Base-by-base conservation (phyloP, 2,113 vertebrate species). In the Entomyzon cyanotis region DNA sequence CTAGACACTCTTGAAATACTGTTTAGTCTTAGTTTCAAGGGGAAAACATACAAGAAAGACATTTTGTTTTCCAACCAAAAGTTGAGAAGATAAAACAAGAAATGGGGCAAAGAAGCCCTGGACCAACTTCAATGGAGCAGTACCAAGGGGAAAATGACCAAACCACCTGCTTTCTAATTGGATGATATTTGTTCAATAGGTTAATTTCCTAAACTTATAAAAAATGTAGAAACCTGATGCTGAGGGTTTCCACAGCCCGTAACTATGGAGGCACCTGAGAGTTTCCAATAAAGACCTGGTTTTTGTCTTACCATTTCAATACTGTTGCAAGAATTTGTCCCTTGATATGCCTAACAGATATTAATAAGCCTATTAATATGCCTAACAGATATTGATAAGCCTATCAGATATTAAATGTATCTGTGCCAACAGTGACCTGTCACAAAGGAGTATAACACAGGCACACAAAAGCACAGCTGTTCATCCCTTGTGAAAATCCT, bases 401-500 rank as follows among this genome's bases (percentile, higher is more conserved):
- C 16, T 20, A 30, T 23, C 0, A 47, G 28, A 28, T 62, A 65
- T 2, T 33, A 55, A 52, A 49, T 33, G 1, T 24, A 28, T 37
- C 23, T 30, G 50, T 16, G 22, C 2, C 65, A 58, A 30, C 30
- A 52, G 4, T 10, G 3, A 62, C 28, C 4, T 23, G 4, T 39
- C 20, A 42, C 25, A 28, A 42, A 33, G 25, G 25, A 75, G 27
- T n/a, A 9, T 0, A 49, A 22, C 6, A 20, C 10, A 52, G 0
- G 7, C 7, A 58, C 12, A n/a, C 0, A 0, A 11, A 30, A 71
- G 4, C 4, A 19, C 3, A 41, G 8, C 22, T 7, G 12, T 64
- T 73, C 7, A 8, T 8, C 47, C 20, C 5, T 47, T 44, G 5
- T 50, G 6, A n/a, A 58, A 74, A 25, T 76, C 12, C 13, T 33